Evolutionary conservation across 2,888 invertebrate species (phyloP), one percentile per base, ranked within the genome.

Genomic region (Arctia plantaginis): DNA sequence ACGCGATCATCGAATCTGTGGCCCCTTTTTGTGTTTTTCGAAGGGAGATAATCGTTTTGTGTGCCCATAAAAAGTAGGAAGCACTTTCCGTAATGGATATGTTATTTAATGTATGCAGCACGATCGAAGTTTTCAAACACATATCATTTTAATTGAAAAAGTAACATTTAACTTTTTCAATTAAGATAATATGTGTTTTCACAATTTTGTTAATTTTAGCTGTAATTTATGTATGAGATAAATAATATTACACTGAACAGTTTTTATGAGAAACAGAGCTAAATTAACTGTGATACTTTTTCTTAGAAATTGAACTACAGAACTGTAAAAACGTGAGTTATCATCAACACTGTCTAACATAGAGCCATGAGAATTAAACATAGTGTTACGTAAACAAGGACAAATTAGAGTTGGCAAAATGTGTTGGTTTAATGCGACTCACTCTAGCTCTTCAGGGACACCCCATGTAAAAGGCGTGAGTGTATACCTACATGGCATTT

Each of bases 1-100:
- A 88, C 87, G 88, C 90, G 88, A 91, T 89, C 87, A 86, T 84
- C 81, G 86, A 87, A 88, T 88, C 86, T 82, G 80, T 84, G 86
- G 85, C 85, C 87, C 88, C 87, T 86, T 87, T 90, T 70, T 70
- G 30, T 89, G 85, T 88, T 89, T 88, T 83, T 80, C 84, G 77
- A 81, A 81, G 81, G 82, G 77, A 84, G 83, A 85, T 86, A 85
- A 84, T 83, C 79, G 77, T 39, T 71, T 51, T 27, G 67, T 59
- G 76, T 76, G 78, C n/a, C 69, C 64, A 74, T 59, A 71, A 72
- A 69, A 75, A 74, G 76, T 70, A 65, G 66, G 33, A 77, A 79
- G 71, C 76, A 79, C 78, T 83, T 83, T 84, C 59, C 51, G 68
- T 84, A 84, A 84, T 83, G 77, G 77, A 81, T 15, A 30, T 35